phyloP scores from a whole-genome alignment of 1,140 invertebrate species.

The Aleiodes sp. region DNA sequence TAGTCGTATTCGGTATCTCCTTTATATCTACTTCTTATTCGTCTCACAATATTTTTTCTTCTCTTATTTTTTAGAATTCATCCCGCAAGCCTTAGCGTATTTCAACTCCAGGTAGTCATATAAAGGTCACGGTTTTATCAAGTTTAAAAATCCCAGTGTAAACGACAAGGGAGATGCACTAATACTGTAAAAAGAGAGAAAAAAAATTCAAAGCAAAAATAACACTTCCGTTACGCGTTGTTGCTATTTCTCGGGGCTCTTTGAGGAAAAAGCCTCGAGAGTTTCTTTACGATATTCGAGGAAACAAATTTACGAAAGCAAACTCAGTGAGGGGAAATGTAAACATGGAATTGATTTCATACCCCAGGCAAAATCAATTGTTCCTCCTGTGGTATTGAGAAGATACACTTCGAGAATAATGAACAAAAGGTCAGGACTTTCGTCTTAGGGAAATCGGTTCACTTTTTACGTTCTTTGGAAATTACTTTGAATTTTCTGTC shows the following conservation, averaged over 20 bases:
- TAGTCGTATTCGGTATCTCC: conserved; percentile 1
- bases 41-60: background rate
- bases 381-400: background rate
- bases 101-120: background rate
- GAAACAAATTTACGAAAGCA: background rate
- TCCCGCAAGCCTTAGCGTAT: background rate
- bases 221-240: background rate
- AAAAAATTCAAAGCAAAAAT: background rate
- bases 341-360: background rate
- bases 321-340: background rate
- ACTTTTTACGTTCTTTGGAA: too few species aligned
- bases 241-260: background rate
- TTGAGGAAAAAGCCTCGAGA: background rate
- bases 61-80: background rate
- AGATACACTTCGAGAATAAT: background rate
- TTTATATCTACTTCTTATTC: background rate
- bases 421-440: too few species aligned
- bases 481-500: too few species aligned
- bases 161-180: background rate
- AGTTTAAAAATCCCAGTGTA: background rate
- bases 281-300: background rate
- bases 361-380: background rate
- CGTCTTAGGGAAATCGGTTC: too few species aligned
- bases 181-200: background rate
- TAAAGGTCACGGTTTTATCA: background rate